These are phyloP conservation scores for Dipodomys spectabilis DNA, from an alignment of 2,113 vertebrate genomes.

Conservation along the genomic window DNA sequence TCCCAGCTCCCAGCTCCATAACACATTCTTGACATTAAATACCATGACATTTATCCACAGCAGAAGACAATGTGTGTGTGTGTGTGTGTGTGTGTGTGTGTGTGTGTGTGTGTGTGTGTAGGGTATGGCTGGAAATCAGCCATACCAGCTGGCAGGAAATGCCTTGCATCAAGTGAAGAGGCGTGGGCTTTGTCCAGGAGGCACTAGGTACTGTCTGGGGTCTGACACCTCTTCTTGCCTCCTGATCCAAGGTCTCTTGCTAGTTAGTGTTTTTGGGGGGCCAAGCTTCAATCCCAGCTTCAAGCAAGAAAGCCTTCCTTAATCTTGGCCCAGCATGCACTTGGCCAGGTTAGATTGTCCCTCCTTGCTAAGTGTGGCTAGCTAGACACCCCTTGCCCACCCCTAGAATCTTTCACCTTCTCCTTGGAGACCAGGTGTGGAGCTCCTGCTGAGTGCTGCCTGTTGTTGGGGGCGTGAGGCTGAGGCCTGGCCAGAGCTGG, in stretches of 20 bases:
- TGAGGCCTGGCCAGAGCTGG: neutral
- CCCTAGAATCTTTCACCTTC: neutral
- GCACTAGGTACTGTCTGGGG: neutral
- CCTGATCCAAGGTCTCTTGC: neutral
- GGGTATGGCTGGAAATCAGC: neutral
- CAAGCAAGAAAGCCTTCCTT: neutral
- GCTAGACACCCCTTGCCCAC: accelerated
- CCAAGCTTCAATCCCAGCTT: neutral
- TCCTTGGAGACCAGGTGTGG: neutral
- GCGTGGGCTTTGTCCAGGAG: neutral
- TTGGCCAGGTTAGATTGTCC: neutral
- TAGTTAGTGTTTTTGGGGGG: neutral
- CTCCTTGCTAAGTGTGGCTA: neutral
- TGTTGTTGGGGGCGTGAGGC: neutral
- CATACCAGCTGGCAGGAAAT: neutral
- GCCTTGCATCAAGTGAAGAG: neutral
- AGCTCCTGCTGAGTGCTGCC: neutral
- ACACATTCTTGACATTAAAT: no score
- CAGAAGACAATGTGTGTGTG: neutral
- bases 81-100: no score
- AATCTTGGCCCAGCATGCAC: neutral
- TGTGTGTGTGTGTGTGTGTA: neutral
- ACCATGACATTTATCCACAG: neutral
- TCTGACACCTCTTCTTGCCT: neutral
- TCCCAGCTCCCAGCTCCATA: no score